phyloP scores from a whole-genome alignment of 2,113 vertebrate genomes.

The Isurus oxyrinchus region DNA sequence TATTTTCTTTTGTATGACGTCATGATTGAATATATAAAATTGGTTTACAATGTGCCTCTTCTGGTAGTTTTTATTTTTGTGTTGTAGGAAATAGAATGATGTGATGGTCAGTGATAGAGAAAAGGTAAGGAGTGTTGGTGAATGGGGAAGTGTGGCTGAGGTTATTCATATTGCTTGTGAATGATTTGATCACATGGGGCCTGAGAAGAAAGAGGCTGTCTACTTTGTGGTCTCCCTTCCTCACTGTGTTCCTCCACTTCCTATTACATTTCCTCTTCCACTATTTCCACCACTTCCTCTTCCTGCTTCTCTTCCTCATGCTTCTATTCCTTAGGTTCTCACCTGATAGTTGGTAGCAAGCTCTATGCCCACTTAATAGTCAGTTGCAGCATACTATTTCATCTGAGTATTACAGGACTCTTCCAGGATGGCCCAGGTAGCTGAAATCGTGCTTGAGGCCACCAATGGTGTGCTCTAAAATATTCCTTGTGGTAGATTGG shows the following conservation, averaged over 20 bases:
- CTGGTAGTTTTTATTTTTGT: too few species aligned
- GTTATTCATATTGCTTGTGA: not conserved
- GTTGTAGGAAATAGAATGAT: too few species aligned
- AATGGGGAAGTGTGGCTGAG: too few species aligned
- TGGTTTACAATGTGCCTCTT: too few species aligned
- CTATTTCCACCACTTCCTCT: not conserved
- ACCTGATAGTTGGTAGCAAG: not conserved
- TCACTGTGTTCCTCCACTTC: not conserved
- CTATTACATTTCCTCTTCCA: not conserved
- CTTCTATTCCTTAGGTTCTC: not conserved
- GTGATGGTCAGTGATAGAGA: too few species aligned
- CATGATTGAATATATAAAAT: too few species aligned
- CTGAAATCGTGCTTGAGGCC: not conserved
- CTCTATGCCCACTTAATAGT: not conserved
- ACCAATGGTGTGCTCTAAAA: not conserved
- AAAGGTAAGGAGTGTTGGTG: too few species aligned
- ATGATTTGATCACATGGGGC: not conserved
- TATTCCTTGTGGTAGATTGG: not conserved
- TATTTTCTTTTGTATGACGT: too few species aligned
- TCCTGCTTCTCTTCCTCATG: not conserved
- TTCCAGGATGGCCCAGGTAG: not conserved
- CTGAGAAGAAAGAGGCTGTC: not conserved
- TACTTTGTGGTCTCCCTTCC: not conserved
- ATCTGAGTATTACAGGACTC: not conserved
- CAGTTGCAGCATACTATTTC: not conserved